Percentiles rank a stretch among this genome's conserved stretches.
phyloP scores from a whole-genome alignment of 2,797 vertebrate species.

The Ctenosaura bakeri region DNA sequence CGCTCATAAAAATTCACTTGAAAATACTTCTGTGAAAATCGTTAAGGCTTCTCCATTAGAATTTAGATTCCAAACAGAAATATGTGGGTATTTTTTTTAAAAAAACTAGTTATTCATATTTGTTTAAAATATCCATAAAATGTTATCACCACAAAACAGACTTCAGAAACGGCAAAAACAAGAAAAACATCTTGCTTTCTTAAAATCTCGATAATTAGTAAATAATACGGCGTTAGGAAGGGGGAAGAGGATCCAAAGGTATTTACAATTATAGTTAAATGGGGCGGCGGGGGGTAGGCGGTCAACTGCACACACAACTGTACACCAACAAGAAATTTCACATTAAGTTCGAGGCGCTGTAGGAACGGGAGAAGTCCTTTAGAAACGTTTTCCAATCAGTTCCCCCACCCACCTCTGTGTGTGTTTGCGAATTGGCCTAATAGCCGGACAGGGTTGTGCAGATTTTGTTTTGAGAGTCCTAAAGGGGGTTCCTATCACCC shows the following conservation, averaged over 20 bases:
- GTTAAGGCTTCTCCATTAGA: not conserved
- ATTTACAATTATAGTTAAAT: not conserved
- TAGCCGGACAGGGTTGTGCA: rapidly evolving
- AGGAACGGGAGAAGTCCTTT: not conserved
- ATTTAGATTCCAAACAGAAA: not conserved
- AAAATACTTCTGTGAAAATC: not conserved
- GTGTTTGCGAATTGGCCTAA: too few species aligned
- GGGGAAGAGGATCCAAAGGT: not conserved
- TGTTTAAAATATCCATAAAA: not conserved
- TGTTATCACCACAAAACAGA: not conserved
- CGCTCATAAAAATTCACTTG: not conserved
- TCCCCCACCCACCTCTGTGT: too few species aligned
- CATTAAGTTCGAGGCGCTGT: not conserved
- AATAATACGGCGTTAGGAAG: not conserved
- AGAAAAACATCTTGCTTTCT: not conserved
- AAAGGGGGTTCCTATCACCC: rapidly evolving
- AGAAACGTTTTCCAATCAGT: too few species aligned
- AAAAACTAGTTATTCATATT: not conserved
- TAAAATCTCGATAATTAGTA: not conserved
- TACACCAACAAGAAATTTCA: not conserved
- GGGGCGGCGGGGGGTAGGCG: too few species aligned
- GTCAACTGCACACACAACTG: not conserved
- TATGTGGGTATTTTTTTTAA: too few species aligned
- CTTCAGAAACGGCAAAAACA: not conserved
- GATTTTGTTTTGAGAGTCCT: not conserved